Percentiles rank a stretch among this genome's conserved stretches.
phyloP scores from a whole-genome alignment of 2,797 vertebrate genomes.

The Heliangelus exortis region DNA sequence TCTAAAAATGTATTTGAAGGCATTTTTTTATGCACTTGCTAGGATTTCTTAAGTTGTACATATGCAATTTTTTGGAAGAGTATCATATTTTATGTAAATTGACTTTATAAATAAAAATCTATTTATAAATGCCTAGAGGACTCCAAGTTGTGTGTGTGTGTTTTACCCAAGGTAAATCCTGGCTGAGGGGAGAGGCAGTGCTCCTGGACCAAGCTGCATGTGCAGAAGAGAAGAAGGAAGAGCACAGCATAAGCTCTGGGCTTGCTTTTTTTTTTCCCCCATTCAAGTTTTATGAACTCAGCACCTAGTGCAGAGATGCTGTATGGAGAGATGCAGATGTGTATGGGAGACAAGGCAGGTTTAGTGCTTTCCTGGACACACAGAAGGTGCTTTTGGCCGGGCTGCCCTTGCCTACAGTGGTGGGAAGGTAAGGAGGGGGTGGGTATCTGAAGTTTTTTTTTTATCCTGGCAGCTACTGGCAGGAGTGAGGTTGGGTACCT shows the following conservation, averaged over 20 bases:
- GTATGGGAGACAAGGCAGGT: background rate
- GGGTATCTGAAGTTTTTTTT: background rate
- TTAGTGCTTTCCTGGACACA: fast-evolving
- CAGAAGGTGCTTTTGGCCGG: background rate
- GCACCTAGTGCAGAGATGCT: background rate
- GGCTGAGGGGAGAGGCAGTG: background rate
- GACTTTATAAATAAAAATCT: slow-evolving; percentile 89
- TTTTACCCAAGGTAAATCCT: background rate
- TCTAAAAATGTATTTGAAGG: slow-evolving; percentile 73
- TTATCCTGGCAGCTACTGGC: background rate
- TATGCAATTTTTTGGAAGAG: slow-evolving; percentile 87
- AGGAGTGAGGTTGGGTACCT: background rate
- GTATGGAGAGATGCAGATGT: background rate
- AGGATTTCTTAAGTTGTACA: slow-evolving; percentile 85
- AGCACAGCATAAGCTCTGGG: background rate
- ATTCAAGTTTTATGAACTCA: background rate
- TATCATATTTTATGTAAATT: slow-evolving; percentile 87
- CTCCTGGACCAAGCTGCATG: background rate
- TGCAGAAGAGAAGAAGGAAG: background rate
- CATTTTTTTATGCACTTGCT: slow-evolving; percentile 90
- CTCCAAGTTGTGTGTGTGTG: background rate
- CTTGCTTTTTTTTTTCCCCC: background rate
- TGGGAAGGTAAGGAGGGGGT: background rate
- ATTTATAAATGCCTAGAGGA: slow-evolving; percentile 81
- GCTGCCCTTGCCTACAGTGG: background rate